phyloP scores from a whole-genome alignment of 2,888 invertebrate species.

The Heliconius erato region DNA sequence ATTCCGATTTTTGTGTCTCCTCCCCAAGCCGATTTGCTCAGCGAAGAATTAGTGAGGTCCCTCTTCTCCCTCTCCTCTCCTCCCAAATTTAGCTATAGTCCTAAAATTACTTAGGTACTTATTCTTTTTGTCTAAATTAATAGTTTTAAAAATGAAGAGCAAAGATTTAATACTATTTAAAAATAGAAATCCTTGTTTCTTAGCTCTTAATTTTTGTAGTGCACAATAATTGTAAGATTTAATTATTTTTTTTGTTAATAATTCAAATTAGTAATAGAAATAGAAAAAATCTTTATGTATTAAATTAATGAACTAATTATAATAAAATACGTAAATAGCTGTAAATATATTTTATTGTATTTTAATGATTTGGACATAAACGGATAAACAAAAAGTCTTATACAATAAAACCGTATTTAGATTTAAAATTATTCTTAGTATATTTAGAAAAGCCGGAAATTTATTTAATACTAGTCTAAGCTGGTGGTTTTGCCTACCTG shows the following conservation, averaged over 20 bases:
- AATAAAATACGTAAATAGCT: conserved; percentile 26
- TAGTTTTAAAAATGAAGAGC: no score
- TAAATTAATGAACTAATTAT: neutral
- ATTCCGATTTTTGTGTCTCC: conserved; percentile 59
- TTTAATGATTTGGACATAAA: neutral
- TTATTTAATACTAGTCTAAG: no score
- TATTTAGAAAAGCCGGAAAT: neutral
- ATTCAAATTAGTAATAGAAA: neutral
- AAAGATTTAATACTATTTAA: no score
- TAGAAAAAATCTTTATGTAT: neutral
- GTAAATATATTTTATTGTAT: conserved; percentile 4
- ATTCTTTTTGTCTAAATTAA: no score
- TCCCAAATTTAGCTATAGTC: no score
- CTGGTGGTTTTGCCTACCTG: neutral
- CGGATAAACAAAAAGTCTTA: neutral
- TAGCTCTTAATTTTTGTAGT: no score
- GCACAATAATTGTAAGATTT: no score
- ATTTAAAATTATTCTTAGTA: neutral
- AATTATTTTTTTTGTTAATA: no score
- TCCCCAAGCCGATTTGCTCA: conserved; percentile 73
- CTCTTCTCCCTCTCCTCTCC: conserved; percentile 58
- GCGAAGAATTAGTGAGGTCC: conserved; percentile 73
- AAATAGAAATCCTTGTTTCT: no score
- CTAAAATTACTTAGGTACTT: no score
- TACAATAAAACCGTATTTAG: neutral